Evolutionary conservation across 1,140 invertebrate genomes (phyloP).

Genomic region (Drosophila lini): DNA sequence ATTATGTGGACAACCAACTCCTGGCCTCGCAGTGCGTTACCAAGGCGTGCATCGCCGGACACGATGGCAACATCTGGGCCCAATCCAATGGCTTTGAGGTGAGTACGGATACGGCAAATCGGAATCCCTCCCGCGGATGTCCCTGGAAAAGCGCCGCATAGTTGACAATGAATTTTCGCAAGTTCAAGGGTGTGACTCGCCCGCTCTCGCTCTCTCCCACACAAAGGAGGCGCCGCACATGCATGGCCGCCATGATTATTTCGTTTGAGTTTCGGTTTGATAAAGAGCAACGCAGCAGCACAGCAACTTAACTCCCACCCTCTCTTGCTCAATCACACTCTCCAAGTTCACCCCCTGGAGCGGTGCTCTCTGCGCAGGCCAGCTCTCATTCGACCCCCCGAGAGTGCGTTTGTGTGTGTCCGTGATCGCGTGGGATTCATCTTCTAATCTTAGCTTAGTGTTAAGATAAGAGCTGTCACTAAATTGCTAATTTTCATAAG

Average conservation of each 20-base stretch:
- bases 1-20: conserved; percentile 98
- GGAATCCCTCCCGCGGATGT: conserved; percentile 6
- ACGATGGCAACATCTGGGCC: conserved; percentile 97
- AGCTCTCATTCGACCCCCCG: not conserved
- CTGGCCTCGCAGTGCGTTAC: conserved; percentile 95
- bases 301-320: conserved; percentile 30
- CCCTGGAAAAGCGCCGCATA: conserved; percentile 18
- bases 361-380: conserved; percentile 26
- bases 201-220: conserved; percentile 25
- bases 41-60: conserved; percentile 96
- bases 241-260: conserved; percentile 67
- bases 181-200: conserved; percentile 84
- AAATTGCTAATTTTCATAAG: conserved; percentile 37
- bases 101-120: conserved; percentile 84
- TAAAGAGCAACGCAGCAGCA: conserved; percentile 47
- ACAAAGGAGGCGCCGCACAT: conserved; percentile 44
- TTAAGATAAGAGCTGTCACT: conserved; percentile 34
- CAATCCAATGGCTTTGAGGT: conserved; percentile 96
- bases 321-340: conserved; percentile 25
- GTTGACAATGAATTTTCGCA: conserved; percentile 70
- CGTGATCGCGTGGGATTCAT: conserved; percentile 29
- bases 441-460: conserved; percentile 5
- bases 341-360: conserved; percentile 35
- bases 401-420: not conserved
- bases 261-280: conserved; percentile 54